Evolutionary conservation across 2,113 vertebrate species (phyloP).

Genomic region (Mellivora capensis): DNA sequence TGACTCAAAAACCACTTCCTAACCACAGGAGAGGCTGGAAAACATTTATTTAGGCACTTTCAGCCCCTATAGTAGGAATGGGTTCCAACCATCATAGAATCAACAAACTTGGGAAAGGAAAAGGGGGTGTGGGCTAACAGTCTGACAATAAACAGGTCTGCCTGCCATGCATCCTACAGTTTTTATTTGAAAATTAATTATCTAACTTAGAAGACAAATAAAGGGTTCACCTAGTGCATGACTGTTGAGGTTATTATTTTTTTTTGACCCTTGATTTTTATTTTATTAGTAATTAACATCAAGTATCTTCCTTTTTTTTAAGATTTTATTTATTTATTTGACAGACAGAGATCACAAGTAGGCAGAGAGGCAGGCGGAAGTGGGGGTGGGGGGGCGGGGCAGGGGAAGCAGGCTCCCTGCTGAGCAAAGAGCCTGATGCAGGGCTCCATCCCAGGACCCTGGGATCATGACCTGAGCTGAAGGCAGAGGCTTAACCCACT

Average conservation of each 20-base stretch:
- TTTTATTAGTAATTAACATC: background rate
- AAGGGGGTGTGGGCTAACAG: background rate
- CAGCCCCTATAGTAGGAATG: background rate
- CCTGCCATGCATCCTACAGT: background rate
- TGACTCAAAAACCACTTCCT: background rate
- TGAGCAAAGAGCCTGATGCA: no score
- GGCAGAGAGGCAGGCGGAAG: no score
- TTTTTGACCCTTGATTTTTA: background rate
- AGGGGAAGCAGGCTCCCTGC: no score
- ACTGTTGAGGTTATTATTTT: background rate
- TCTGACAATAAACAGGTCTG: background rate
- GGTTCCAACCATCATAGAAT: background rate
- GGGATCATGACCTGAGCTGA: no score
- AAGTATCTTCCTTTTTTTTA: background rate
- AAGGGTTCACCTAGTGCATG: background rate
- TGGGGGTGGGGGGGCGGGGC: accelerated
- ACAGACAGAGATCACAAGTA: no score
- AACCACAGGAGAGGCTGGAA: background rate
- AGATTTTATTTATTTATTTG: no score
- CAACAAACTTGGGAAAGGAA: background rate
- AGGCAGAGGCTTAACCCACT: no score
- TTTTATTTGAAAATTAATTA: background rate
- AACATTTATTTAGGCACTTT: background rate
- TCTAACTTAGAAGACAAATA: background rate
- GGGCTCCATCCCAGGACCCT: no score